Evolutionary conservation across 1,140 invertebrate species (phyloP), one percentile per base, ranked within the genome.

Genomic region (Procambarus virginalis): DNA sequence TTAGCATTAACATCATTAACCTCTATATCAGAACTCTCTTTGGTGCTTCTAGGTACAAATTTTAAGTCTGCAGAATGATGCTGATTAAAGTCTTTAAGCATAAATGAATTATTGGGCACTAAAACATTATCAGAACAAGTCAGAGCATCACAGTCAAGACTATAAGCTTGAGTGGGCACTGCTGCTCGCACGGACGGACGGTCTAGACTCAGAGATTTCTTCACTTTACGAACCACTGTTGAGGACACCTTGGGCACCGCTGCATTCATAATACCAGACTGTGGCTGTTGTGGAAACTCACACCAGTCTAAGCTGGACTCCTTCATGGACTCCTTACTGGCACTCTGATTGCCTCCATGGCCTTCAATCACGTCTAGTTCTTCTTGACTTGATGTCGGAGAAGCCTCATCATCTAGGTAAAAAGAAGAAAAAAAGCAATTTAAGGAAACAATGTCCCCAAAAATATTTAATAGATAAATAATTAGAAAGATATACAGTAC

Each of bases 161-260:
- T 90, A 85, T 85, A 90, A n/a, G 89, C 89, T 80, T 90, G 89
- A n/a, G 76, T 20, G n/a, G 89, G 60, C 82, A 90, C 49, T 22
- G 76, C 48, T n/a, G 73, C 70, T 51, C 78, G 70, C 22, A 77
- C 70, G 45, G 84, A 82, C 34, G 84, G 90, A 68, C 90, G 84
- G 70, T 91, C 90, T 22, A 91, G 84, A 79, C 90, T 91, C 9
- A 91, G 68, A 34, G 90, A 91, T 58, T 91, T 91, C 75, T 91
- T 91, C 17, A 91, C 90, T 60, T 91, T 86, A 46, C 90, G 90
- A 49, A 91, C 90, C 8, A 91, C 84, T 22, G 60, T 90, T n/a
- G 89, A 85, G 45, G 89, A 90, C 34, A 90, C 77, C 83, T 80
- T 84, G 46, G 55, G 82, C 17, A 64, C 22, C 5, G 88, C 45